Conservation (phyloP, 1,140 invertebrate genomes). For the Hermetia illucens region DNA sequence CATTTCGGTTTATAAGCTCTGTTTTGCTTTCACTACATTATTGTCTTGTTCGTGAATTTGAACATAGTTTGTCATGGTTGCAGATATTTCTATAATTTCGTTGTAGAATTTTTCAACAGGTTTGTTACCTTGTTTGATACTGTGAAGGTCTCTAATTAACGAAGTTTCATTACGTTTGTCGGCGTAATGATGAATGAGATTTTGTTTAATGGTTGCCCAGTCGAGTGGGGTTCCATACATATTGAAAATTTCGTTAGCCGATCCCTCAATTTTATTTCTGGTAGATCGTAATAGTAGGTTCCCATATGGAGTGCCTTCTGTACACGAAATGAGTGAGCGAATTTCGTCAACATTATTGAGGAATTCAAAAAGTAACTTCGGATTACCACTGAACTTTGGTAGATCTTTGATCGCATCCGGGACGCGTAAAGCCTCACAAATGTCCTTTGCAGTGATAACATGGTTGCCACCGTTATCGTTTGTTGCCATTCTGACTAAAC, state of each 20-base stretch:
- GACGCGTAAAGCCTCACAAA: too few relatives aligned
- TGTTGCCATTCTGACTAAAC: too few relatives aligned
- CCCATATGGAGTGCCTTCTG: not conserved
- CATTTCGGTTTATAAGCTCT: too few relatives aligned
- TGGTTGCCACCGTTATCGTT: too few relatives aligned
- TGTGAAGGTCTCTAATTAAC: slow-evolving; percentile 5
- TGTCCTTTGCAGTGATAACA: too few relatives aligned
- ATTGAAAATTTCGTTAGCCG: slow-evolving; percentile 6
- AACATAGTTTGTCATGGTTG: slow-evolving; percentile 3
- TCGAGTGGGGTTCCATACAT: slow-evolving; percentile 4
- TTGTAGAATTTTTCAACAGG: slow-evolving; percentile 4
- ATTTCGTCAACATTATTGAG: slow-evolving; percentile 5
- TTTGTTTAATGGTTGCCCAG: slow-evolving; percentile 5
- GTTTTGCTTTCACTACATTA: slow-evolving; percentile 3
- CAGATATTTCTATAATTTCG: slow-evolving; percentile 6
- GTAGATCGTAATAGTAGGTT: slow-evolving; percentile 3
- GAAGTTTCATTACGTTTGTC: slow-evolving; percentile 6
- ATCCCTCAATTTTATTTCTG: slow-evolving; percentile 5
- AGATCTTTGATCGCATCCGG: not conserved
- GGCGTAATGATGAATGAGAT: slow-evolving; percentile 6
- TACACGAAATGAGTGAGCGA: not conserved
- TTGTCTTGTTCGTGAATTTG: slow-evolving; percentile 3
- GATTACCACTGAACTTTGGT: not conserved
- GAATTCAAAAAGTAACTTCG: slow-evolving; percentile 3
- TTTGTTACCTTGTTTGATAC: slow-evolving; percentile 2